Evolutionary conservation across 1,140 invertebrate genomes (phyloP).

Genomic region (Aphaenogaster ashmeadi): DNA sequence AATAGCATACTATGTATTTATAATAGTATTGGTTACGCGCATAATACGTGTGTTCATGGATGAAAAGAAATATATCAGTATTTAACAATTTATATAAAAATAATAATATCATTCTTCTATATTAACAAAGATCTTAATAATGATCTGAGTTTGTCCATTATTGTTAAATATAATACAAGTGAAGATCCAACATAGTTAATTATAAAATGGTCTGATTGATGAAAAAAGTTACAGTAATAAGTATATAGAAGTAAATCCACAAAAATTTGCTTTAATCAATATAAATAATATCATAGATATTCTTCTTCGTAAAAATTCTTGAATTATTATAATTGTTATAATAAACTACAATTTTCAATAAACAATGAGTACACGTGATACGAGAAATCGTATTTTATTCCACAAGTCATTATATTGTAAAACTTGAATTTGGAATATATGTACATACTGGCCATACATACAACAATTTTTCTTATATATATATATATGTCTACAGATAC

Average conservation of each 20-base stretch:
- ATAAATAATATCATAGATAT: constrained; percentile 24
- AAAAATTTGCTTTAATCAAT: neutral
- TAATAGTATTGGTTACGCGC: neutral
- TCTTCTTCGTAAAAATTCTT: constrained; percentile 19
- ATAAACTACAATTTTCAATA: constrained; percentile 25
- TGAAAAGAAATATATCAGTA: constrained; percentile 16
- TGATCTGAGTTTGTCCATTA: neutral
- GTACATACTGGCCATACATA: constrained; percentile 17
- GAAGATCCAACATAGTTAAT: constrained; percentile 12
- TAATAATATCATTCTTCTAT: neutral
- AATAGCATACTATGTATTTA: neutral
- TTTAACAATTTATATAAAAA: neutral
- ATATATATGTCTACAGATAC: constrained; percentile 1
- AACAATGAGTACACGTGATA: neutral
- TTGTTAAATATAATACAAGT: neutral
- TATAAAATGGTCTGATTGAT: neutral
- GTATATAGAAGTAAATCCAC: neutral
- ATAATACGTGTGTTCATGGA: neutral
- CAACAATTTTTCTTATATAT: constrained; percentile 21
- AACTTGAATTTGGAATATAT: constrained; percentile 32
- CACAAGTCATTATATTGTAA: neutral
- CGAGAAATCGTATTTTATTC: neutral
- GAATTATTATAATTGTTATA: neutral
- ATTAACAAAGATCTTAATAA: constrained; percentile 18
- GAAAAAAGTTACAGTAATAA: neutral